phyloP scores from a whole-genome alignment of 2,797 vertebrate genomes.

The Microtus agrestis region DNA sequence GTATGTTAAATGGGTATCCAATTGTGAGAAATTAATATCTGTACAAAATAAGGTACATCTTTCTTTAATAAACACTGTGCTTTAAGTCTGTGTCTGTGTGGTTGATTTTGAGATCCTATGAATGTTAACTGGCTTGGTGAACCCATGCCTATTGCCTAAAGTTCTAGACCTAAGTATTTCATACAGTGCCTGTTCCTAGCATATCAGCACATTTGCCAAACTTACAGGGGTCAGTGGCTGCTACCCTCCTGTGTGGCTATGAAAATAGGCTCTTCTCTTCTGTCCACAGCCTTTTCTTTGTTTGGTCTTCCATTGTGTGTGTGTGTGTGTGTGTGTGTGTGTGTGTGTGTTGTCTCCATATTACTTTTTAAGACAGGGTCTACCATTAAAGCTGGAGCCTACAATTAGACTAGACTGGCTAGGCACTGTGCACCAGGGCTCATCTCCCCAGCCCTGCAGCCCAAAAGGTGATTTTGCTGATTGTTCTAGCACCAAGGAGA shows the following conservation, averaged over 20 bases:
- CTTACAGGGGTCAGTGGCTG: not conserved
- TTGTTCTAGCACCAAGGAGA: not conserved
- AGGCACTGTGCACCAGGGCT: not conserved
- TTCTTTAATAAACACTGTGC: slow-evolving; percentile 50
- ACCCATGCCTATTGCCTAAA: not conserved
- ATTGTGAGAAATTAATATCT: not conserved
- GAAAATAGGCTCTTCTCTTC: not conserved
- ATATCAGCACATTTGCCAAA: slow-evolving; percentile 71
- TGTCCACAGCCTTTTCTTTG: not conserved
- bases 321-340: not conserved
- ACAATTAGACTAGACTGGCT: not conserved
- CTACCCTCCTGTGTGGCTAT: not conserved
- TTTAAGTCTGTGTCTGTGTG: slow-evolving; percentile 81
- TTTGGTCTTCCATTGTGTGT: not conserved
- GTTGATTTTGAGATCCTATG: slow-evolving; percentile 66
- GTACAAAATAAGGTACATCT: accelerated
- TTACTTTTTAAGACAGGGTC: not conserved
- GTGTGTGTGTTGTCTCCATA: not conserved
- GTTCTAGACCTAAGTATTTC: slow-evolving; percentile 49
- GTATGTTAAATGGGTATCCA: not conserved
- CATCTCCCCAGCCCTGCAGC: not conserved
- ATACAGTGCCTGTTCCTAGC: not conserved
- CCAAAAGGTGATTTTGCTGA: not conserved
- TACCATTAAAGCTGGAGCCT: not conserved
- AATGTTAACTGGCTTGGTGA: slow-evolving; percentile 5